phyloP scores from a whole-genome alignment of 2,888 invertebrate species.

The Altica lythri region DNA sequence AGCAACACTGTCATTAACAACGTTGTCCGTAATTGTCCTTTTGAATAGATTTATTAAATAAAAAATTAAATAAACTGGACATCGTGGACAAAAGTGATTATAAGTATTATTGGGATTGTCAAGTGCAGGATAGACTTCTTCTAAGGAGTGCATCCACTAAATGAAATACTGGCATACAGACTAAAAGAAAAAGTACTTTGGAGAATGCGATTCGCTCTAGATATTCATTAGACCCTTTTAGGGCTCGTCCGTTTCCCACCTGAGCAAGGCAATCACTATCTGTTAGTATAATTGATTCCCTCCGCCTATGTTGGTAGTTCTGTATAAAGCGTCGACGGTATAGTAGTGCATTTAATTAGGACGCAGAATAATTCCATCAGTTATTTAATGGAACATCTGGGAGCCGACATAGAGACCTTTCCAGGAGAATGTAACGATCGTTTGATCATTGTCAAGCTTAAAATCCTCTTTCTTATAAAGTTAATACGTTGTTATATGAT shows the following conservation, averaged over 20 bases:
- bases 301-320: neutral
- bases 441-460: too few species aligned
- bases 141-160: too few species aligned
- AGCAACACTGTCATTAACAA: too few species aligned
- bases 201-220: slow-evolving; percentile 1
- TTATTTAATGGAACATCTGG: slow-evolving; percentile 11
- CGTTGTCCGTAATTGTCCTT: too few species aligned
- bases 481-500: too few species aligned
- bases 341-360: slow-evolving; percentile 12
- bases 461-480: too few species aligned
- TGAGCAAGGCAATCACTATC: slow-evolving; percentile 7
- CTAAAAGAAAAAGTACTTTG: neutral
- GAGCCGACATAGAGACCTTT: slow-evolving; percentile 6
- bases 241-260: slow-evolving; percentile 2
- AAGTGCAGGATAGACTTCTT: too few species aligned
- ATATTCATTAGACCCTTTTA: slow-evolving; percentile 11
- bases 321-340: too few species aligned
- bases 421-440: neutral
- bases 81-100: too few species aligned
- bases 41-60: too few species aligned
- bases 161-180: neutral
- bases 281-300: slow-evolving; percentile 7
- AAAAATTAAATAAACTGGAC: too few species aligned
- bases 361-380: slow-evolving; percentile 10
- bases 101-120: too few species aligned